phyloP scores from a whole-genome alignment of 2,113 vertebrate genomes.

The Oreochromis tanganicae region DNA sequence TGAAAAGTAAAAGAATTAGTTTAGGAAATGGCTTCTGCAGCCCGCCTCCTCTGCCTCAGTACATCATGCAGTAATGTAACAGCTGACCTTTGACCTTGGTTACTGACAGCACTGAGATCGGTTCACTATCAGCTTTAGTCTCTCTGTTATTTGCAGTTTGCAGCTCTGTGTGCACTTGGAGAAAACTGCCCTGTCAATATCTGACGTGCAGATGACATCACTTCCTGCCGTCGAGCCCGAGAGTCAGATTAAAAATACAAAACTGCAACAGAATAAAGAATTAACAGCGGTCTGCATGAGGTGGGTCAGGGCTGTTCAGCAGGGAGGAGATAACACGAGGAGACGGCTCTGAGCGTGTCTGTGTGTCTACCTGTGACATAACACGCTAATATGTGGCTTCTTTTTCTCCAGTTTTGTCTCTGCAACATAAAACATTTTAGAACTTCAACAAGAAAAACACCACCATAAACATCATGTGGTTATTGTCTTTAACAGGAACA shows the following conservation, averaged over 20 bases:
- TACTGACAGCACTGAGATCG: background rate
- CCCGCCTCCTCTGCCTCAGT: background rate
- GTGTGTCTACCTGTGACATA: background rate
- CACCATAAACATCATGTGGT: background rate
- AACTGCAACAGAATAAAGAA: background rate
- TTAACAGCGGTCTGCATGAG: background rate
- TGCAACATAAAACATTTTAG: background rate
- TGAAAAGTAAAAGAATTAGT: background rate
- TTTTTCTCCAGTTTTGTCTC: background rate
- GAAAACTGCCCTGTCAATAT: background rate
- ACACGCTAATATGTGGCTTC: background rate
- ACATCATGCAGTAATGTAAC: background rate
- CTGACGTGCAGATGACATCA: background rate
- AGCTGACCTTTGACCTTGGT: background rate
- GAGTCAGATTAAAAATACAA: background rate
- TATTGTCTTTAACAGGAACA: background rate
- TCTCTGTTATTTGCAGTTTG: background rate
- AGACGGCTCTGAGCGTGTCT: accelerated
- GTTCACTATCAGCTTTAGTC: background rate
- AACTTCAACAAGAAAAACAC: background rate
- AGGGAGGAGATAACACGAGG: background rate
- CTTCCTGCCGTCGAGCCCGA: background rate
- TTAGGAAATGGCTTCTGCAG: background rate
- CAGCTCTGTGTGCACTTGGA: background rate
- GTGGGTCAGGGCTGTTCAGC: background rate